These are phyloP conservation scores for Clarias platycephalus DNA, from an alignment of 2,797 vertebrate genomes.

Conservation along the genomic window DNA sequence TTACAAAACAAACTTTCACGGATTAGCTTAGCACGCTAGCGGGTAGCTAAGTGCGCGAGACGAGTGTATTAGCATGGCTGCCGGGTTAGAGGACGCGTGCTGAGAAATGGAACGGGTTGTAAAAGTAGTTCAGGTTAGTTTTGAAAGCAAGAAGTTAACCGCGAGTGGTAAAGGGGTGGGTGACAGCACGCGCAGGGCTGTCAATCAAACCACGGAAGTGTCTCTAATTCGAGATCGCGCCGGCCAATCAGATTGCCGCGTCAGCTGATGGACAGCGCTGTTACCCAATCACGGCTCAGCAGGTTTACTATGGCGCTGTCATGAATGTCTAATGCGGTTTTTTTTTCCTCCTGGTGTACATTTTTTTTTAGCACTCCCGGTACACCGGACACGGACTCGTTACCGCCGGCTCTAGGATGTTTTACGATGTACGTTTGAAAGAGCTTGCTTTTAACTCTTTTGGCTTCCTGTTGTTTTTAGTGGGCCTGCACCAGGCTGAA, in stretches of 20 bases:
- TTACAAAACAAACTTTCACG: not conserved
- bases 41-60: slow-evolving; percentile 24
- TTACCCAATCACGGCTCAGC: slow-evolving; percentile 60
- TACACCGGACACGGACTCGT: slow-evolving; percentile 54
- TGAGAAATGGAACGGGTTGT: not conserved
- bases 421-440: slow-evolving; percentile 65
- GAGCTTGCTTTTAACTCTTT: slow-evolving; percentile 70
- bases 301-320: slow-evolving; percentile 41
- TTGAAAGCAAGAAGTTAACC: not conserved
- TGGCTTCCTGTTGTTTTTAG: slow-evolving; percentile 71
- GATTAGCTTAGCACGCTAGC: slow-evolving; percentile 25
- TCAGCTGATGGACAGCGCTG: slow-evolving; percentile 55
- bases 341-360: slow-evolving; percentile 68
- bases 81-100: not conserved
- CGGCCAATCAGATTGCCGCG: slow-evolving; percentile 56
- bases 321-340: slow-evolving; percentile 51
- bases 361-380: slow-evolving; percentile 64
- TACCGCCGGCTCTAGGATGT: slow-evolving; percentile 66
- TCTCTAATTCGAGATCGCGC: not conserved
- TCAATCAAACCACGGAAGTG: slow-evolving; percentile 33
- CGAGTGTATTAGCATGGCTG: not conserved
- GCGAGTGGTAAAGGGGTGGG: no score
- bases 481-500: slow-evolving; percentile 77
- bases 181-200: not conserved
- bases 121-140: not conserved